Base-by-base conservation (phyloP, 2,888 invertebrate species). In the Stenoptilia bipunctidactyla region DNA sequence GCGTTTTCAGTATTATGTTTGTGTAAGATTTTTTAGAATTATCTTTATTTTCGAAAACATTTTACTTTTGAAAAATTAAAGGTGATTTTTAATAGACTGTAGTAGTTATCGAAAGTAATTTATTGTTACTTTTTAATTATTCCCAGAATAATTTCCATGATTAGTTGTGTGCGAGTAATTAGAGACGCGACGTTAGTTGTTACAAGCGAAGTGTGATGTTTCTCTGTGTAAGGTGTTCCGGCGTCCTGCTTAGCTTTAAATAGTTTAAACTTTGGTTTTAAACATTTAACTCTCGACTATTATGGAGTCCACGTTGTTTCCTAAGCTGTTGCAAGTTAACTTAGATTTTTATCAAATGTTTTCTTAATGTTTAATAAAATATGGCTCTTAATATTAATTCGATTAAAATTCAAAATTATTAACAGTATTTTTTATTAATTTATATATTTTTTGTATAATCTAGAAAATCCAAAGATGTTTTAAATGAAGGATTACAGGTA, bases 41-140 rank as follows among this genome's bases (percentile, higher is more conserved):
- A 66, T 66, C 65, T 8, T 70, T 65, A 64, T 68, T 73, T 72
- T 71, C 66, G 59, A 68, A 71, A 68, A 20, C 55, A 58, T 65
- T 66, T 64, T 69, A 65, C 56, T 30, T 30, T 62, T 68, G 60
- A 64, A 70, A 66, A 67, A 72, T 69, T 63, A 64, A 20, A 20
- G 20, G 71, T 74, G 71, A 76, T 73, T 20, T 20, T 20, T 67
- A 53, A 70, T 76, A 79, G 75, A 72, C 66, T 76, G 65, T 80
- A 75, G 70, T 20, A 20, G 20, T 5, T 20, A 20, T 5, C 57
- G 56, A 63, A 65, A 65, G 74, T 80, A 79, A 77, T 77, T 77
- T 80, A 76, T 80, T 79, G 74, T 80, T 80, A 77, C 76, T 77
- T 72, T 71, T 68, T 70, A 74, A 76, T 69, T 66, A 71, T 80